Conservation (phyloP, 2,797 vertebrate species). For the Zalophus californianus region DNA sequence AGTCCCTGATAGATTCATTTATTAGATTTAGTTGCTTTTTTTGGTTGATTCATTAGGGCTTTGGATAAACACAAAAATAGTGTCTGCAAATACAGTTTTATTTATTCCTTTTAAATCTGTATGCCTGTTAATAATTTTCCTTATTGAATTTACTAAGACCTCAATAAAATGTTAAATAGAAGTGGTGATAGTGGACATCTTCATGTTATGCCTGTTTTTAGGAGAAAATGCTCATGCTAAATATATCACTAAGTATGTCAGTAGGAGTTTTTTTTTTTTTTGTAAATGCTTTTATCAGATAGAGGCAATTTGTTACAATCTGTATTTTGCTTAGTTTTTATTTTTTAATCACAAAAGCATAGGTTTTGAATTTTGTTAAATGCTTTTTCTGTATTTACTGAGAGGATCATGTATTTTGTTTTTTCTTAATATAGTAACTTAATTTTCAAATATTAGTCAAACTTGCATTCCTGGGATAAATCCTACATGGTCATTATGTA, state of each 20-base stretch:
- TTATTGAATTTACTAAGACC: not conserved
- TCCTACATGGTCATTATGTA: not conserved
- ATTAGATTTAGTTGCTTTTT: not conserved
- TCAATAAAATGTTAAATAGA: conserved; percentile 5
- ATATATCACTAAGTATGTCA: not conserved
- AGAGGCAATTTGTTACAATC: not conserved
- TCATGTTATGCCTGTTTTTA: not conserved
- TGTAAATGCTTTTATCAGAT: not conserved
- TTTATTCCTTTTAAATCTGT: not conserved
- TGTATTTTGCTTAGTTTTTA: not conserved
- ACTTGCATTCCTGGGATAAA: not conserved
- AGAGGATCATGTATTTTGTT: not conserved
- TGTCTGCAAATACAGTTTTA: not conserved
- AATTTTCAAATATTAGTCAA: conserved; percentile 35
- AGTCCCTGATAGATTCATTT: not conserved
- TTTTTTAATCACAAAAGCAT: not conserved
- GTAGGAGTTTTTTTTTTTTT: not conserved
- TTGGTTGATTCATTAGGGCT: not conserved
- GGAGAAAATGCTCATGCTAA: not conserved
- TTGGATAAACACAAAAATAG: not conserved
- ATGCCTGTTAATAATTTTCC: not conserved
- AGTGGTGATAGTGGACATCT: not conserved
- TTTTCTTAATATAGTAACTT: not conserved
- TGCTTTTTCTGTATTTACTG: not conserved
- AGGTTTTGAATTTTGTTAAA: not conserved